Conservation (phyloP, 2,888 invertebrate species). For the Pristionchus mayeri region DNA sequence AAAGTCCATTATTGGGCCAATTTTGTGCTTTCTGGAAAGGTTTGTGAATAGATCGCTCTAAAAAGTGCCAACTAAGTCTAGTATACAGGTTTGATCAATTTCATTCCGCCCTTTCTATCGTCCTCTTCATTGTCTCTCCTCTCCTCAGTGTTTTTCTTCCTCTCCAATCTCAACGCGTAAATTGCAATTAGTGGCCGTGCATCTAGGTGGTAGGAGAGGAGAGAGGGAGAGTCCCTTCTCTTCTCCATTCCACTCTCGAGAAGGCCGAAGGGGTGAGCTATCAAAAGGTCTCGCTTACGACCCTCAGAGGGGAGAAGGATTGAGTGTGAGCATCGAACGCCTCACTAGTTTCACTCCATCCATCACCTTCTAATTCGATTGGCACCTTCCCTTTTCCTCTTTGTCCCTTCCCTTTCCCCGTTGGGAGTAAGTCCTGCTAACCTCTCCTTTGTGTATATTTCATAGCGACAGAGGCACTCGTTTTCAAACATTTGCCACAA, state of each 20-base stretch:
- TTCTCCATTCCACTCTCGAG: too few species aligned
- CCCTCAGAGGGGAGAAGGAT: neutral
- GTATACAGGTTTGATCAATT: neutral
- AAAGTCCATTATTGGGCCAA: neutral
- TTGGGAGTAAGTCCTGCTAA: slow-evolving; percentile 7
- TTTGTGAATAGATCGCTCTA: neutral
- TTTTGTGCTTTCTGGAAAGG: neutral
- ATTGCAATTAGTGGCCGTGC: slow-evolving; percentile 31
- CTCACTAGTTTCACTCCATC: slow-evolving; percentile 17
- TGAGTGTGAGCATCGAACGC: neutral
- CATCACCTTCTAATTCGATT: slow-evolving; percentile 35
- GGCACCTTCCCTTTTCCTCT: neutral
- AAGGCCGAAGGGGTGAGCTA: too few species aligned
- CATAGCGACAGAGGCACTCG: neutral
- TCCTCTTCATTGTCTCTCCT: slow-evolving; percentile 3
- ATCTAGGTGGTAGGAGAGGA: neutral
- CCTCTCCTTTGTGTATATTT: slow-evolving; percentile 43
- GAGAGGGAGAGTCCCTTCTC: neutral
- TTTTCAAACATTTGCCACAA: neutral
- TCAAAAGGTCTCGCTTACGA: neutral
- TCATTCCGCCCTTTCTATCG: neutral
- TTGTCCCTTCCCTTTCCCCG: neutral
- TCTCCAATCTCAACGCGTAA: slow-evolving; percentile 23
- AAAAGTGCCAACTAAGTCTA: neutral
- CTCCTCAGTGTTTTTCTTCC: neutral